A percentile compares a stretch with the other conserved stretches of the same genome.
Evolutionary conservation across 2,797 vertebrate species (phyloP).

Genomic region (Taenioides sp.): DNA sequence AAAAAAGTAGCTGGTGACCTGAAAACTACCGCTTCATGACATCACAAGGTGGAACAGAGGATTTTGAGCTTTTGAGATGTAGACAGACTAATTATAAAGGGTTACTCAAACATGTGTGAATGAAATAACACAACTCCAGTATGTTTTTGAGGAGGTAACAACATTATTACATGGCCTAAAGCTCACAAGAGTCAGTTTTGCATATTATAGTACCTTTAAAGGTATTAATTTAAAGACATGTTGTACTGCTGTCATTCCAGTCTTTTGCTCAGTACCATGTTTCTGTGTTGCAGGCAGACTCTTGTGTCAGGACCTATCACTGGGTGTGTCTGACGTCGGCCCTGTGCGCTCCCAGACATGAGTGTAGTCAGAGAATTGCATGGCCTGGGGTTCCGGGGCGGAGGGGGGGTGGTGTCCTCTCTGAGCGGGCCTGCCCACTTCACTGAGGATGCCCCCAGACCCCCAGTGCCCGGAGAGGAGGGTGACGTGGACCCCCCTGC

Average conservation of each 20-base stretch:
- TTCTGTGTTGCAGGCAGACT: slow-evolving; percentile 63
- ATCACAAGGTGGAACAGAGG: no score
- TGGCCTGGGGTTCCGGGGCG: slow-evolving; percentile 66
- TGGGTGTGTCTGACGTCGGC: slow-evolving; percentile 71
- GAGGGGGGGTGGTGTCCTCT: slow-evolving; percentile 63
- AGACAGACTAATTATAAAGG: no score
- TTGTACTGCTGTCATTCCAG: background rate
- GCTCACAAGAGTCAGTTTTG: no score
- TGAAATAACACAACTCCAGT: no score
- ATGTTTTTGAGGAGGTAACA: no score
- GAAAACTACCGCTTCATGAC: no score
- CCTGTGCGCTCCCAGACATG: slow-evolving; percentile 73
- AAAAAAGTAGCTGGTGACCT: no score
- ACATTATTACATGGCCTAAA: no score
- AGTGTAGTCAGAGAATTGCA: slow-evolving; percentile 77
- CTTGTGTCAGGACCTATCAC: slow-evolving; percentile 64
- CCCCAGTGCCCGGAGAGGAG: slow-evolving; percentile 94
- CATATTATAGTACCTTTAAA: no score
- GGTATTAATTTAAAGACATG: background rate
- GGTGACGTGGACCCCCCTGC: slow-evolving; percentile 79
- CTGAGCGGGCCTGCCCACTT: slow-evolving; percentile 80
- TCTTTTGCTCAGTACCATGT: background rate
- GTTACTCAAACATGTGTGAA: no score
- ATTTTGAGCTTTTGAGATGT: no score
- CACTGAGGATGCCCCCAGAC: slow-evolving; percentile 92